phyloP scores from a whole-genome alignment of 2,888 invertebrate genomes.

The Papilio gigon region DNA sequence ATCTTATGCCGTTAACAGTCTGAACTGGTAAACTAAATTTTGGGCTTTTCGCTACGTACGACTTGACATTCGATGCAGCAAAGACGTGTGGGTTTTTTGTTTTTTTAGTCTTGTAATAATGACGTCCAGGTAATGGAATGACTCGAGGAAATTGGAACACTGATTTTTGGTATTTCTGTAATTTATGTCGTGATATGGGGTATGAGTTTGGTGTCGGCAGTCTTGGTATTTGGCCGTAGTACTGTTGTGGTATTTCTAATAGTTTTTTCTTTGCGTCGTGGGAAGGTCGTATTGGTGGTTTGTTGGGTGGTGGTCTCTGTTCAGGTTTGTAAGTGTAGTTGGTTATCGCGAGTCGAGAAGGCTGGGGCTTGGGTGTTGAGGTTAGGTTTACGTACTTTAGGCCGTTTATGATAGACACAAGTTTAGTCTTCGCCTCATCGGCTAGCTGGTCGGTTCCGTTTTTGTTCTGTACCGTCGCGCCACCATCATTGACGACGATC shows the following conservation, averaged over 20 bases:
- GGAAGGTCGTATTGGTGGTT: constrained; percentile 61
- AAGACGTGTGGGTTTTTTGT: constrained; percentile 56
- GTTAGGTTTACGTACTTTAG: constrained; percentile 55
- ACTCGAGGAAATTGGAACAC: constrained; percentile 68
- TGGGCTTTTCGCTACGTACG: constrained; percentile 59
- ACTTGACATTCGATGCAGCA: constrained; percentile 60
- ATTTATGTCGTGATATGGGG: constrained; percentile 57
- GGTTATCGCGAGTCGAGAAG: constrained; percentile 46
- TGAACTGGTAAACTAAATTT: constrained; percentile 70
- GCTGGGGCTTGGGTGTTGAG: constrained; percentile 31
- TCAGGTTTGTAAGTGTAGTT: constrained; percentile 60
- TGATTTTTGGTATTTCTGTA: constrained; percentile 59
- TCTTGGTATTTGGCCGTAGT: constrained; percentile 57
- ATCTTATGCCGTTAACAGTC: constrained; percentile 70
- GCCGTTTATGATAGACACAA: constrained; percentile 63
- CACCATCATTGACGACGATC: constrained; percentile 74
- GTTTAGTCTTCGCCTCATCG: constrained; percentile 66
- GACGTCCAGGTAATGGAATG: constrained; percentile 59
- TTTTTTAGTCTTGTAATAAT: constrained; percentile 50
- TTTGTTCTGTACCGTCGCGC: constrained; percentile 65
- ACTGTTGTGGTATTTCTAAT: constrained; percentile 56
- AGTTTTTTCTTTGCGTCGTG: constrained; percentile 60
- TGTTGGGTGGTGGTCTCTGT: constrained; percentile 63
- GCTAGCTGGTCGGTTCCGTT: constrained; percentile 66
- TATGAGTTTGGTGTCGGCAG: constrained; percentile 58